These are phyloP conservation scores for Meta bourneti DNA, from an alignment of 2,888 invertebrate genomes.

Conservation along the genomic window DNA sequence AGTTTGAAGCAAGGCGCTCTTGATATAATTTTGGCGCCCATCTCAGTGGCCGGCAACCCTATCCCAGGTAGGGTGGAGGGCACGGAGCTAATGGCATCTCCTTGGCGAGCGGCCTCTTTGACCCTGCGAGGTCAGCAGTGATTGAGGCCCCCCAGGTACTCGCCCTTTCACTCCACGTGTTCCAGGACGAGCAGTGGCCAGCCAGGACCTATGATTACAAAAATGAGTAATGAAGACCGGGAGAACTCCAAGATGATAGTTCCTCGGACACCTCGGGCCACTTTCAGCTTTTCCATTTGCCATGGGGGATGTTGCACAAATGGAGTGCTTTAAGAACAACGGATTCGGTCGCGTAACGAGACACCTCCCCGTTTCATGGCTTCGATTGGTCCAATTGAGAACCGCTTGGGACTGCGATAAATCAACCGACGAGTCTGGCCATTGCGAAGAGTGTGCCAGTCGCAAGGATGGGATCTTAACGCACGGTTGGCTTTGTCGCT, in stretches of 20 bases:
- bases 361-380: no score
- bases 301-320: conserved; percentile 56
- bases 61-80: conserved; percentile 57
- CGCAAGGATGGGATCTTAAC: no score
- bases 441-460: no score
- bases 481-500: no score
- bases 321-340: conserved; percentile 14
- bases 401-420: no score
- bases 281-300: conserved; percentile 40
- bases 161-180: conserved; percentile 64
- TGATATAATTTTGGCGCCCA: no score
- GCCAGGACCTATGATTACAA: conserved; percentile 74
- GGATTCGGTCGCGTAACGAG: not conserved
- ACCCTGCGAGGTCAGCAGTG: conserved; percentile 73
- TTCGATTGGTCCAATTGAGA: no score
- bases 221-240: conserved; percentile 72
- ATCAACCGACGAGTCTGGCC: no score
- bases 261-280: conserved; percentile 62
- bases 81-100: conserved; percentile 66
- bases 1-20: no score
- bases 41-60: conserved; percentile 7
- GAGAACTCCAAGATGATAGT: conserved; percentile 50
- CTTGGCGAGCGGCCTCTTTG: conserved; percentile 71
- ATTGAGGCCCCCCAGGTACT: conserved; percentile 69
- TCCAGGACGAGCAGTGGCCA: conserved; percentile 67